A percentile compares a stretch with the other conserved stretches of the same genome.
phyloP scores from a whole-genome alignment of 2,797 vertebrate genomes.

The Sciurus vulgaris region DNA sequence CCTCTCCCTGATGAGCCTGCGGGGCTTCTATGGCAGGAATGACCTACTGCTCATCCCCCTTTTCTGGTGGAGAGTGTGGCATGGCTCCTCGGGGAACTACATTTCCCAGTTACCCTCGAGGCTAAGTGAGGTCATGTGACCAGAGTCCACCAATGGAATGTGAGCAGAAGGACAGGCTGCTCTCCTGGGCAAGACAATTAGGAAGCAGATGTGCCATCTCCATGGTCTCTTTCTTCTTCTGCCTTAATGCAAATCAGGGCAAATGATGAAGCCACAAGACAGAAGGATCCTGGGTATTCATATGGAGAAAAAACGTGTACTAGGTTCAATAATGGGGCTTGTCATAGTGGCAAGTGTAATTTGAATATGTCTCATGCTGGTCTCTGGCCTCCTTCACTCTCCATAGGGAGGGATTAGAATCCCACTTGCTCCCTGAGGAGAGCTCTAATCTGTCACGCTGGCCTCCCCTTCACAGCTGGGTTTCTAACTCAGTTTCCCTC shows the following conservation, averaged over 20 bases:
- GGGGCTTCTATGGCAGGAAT: not conserved
- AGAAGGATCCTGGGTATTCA: slow-evolving; percentile 6
- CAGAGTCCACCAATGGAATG: not conserved
- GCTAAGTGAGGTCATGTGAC: slow-evolving; percentile 16
- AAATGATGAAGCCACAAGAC: not conserved
- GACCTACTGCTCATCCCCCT: not conserved
- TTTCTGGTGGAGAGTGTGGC: not conserved
- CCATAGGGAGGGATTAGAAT: not conserved
- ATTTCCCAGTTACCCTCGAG: slow-evolving; percentile 52
- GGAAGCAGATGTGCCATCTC: not conserved
- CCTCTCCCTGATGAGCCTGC: not conserved
- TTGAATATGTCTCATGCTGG: not conserved
- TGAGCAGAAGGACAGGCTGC: not conserved
- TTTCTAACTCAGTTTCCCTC: slow-evolving; percentile 49
- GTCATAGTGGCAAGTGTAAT: not conserved
- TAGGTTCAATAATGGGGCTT: not conserved
- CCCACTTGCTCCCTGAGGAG: not conserved
- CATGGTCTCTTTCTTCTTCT: not conserved
- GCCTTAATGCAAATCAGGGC: not conserved
- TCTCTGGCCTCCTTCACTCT: not conserved
- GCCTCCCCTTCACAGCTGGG: not conserved
- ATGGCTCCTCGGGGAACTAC: not conserved
- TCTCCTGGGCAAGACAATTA: not conserved
- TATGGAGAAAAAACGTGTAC: not conserved
- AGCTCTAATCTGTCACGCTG: not conserved